These are phyloP conservation scores for Antennarius striatus DNA, from an alignment of 2,113 vertebrate species.

Conservation along the genomic window DNA sequence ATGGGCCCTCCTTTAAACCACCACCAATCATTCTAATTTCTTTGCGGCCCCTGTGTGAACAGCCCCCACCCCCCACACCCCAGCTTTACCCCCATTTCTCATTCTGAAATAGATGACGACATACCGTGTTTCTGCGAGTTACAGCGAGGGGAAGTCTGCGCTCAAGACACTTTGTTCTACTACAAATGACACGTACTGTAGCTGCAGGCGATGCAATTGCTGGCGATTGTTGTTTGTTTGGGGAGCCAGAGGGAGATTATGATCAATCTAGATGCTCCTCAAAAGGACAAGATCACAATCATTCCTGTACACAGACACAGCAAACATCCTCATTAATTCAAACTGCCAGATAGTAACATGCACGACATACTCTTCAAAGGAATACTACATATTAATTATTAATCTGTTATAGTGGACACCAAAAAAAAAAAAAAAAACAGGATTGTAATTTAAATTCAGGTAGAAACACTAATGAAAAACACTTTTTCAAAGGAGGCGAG, in stretches of 20 bases:
- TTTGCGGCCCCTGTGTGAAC: too few relatives aligned
- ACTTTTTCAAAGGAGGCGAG: slow-evolving; percentile 15
- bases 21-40: too few relatives aligned
- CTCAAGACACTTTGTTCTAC: not conserved
- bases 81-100: not conserved
- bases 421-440: slow-evolving; percentile 14
- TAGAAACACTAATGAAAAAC: slow-evolving; percentile 21
- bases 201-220: slow-evolving; percentile 12
- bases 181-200: slow-evolving; percentile 41
- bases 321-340: slow-evolving; percentile 50
- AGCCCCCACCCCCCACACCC: not conserved
- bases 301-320: slow-evolving; percentile 26
- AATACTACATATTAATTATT: slow-evolving; percentile 46
- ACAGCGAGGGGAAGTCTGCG: slow-evolving; percentile 27
- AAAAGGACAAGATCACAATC: slow-evolving; percentile 39
- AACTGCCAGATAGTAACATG: slow-evolving; percentile 30
- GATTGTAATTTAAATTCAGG: slow-evolving; percentile 1
- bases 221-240: slow-evolving; percentile 21
- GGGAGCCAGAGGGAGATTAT: slow-evolving; percentile 26
- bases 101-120: not conserved
- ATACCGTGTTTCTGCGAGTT: not conserved
- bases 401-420: slow-evolving; percentile 17
- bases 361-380: slow-evolving; percentile 41
- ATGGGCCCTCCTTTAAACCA: too few relatives aligned
- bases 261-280: slow-evolving; percentile 40